Base-by-base conservation (phyloP, 2,113 vertebrate genomes). In the Emydura subglobosa region DNA sequence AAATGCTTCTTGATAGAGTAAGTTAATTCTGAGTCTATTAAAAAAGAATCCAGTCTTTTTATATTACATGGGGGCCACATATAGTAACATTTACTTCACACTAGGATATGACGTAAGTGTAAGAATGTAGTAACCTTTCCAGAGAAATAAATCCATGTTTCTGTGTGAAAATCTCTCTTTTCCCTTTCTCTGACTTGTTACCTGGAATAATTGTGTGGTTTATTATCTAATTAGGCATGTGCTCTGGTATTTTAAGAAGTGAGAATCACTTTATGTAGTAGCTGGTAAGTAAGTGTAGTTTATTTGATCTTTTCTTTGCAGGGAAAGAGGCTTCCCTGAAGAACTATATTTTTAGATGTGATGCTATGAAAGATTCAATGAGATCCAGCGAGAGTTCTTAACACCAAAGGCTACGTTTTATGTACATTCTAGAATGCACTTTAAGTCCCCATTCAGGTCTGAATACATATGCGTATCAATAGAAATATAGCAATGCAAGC, bases 191-290 rank as follows among this genome's bases (percentile, higher is more conserved):
- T 80, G 27, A 59, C 55, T 84, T 16, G 13, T 51, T 39, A 78
- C 53, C 17, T 51, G 68, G 72, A 5, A 42, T 95, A 51, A 90
- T 96, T 83, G 34, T 79, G 25, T 82, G 25, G 22, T 50, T 9
- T 80, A 74, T 94, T 87, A n/a, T 21, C 49, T 87, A 90, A 74
- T 84, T 84, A 82, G 11, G 11, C n/a, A 6, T 0, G 0, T 24
- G 6, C 68, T 87, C 80, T 89, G 14, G 51, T 93, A 89, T 44
- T 39, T 89, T 91, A 90, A 96, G 39, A 29, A 92, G 34, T 25
- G 44, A 80, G 84, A 94, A 92, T 0, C 0, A 5, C 78, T 92
- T 91, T 83, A 72, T 94, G 89, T 76, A 82, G 55, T 31, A 85
- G 17, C 3, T 89, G 61, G 31, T 47, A 86, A 95, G 83, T 92